Conservation (phyloP, 2,113 vertebrate species). For the Symphodus melops region DNA sequence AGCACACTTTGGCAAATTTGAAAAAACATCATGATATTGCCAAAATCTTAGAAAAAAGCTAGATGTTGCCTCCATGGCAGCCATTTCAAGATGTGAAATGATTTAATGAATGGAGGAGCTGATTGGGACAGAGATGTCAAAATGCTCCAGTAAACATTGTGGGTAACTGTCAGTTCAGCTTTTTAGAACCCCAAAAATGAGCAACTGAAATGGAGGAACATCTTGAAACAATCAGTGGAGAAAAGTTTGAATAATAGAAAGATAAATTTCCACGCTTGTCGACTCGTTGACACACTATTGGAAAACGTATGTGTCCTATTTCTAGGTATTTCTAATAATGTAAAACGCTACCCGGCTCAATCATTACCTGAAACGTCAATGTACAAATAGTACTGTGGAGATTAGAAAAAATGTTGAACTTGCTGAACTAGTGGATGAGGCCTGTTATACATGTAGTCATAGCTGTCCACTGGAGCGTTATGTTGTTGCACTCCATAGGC, state of each 20-base stretch:
- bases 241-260: slow-evolving; percentile 74
- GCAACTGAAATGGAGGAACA: slow-evolving; percentile 62
- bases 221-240: slow-evolving; percentile 79
- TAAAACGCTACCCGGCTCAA: slow-evolving; percentile 37
- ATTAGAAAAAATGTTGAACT: slow-evolving; percentile 55
- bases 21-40: slow-evolving; percentile 53
- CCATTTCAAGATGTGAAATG: slow-evolving; percentile 56
- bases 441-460: slow-evolving; percentile 36
- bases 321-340: slow-evolving; percentile 47
- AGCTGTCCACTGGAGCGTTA: slow-evolving; percentile 46
- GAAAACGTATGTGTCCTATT: slow-evolving; percentile 54
- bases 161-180: slow-evolving; percentile 72
- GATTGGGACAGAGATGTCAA: slow-evolving; percentile 58
- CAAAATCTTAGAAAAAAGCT: slow-evolving; percentile 63
- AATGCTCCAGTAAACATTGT: slow-evolving; percentile 73
- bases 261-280: slow-evolving; percentile 64
- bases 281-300: slow-evolving; percentile 61
- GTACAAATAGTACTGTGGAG: not conserved
- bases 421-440: slow-evolving; percentile 52
- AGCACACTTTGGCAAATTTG: slow-evolving; percentile 37
- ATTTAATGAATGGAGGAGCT: slow-evolving; percentile 56
- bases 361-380: slow-evolving; percentile 49
- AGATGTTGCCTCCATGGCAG: slow-evolving; percentile 65
- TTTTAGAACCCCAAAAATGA: slow-evolving; percentile 64
- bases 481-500: slow-evolving; percentile 50